Base-by-base conservation (phyloP, 2,797 vertebrate genomes). In the Halcyon smyrnensis region DNA sequence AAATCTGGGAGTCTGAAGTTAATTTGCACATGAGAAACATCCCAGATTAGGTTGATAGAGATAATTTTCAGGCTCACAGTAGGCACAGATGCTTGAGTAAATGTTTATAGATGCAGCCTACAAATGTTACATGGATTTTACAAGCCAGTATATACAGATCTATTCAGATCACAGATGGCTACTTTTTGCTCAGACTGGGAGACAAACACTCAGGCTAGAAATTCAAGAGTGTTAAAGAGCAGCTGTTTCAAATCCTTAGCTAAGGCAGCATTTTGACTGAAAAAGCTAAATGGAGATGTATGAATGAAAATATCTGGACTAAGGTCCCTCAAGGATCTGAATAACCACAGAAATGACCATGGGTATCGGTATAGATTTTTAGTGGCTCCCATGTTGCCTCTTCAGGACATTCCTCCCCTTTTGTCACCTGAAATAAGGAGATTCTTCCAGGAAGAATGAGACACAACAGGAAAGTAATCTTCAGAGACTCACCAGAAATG, bases 341-440 rank as follows among this genome's bases (percentile, higher is more conserved):
- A 60, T 20, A 81, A 78, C 50, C 16, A 62, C 3, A 50, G 16
- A 51, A 64, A 80, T 28, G 0, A 2, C 14, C 36, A 41, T 9
- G 8, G 41, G 23, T 46, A 79, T 18, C 19, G 16, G 3, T 5
- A 21, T 3, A 23, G 4, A 27, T 82, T 71, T 78, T 67, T 27
- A 41, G 6, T 57, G 21, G 8, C 1, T 71, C 3, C 11, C 14
- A 6, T 28, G 23, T 36, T 14, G 2, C 5, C 8, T 60, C 5
- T 64, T 68, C 30, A 39, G 18, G 41, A 27, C 12, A 45, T 90
- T 60, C 27, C 5, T 15, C 3, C 12, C 1, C 0, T 75, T 67
- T 70, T 50, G 8, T 34, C 8, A 18, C 2, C 9, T 75, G 11
- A 14, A 73, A 79, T 45, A 63, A 36, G 5, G 4, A 75, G 5